Conservation (phyloP, 2,888 invertebrate species). For the Sclerodermus sp. region DNA sequence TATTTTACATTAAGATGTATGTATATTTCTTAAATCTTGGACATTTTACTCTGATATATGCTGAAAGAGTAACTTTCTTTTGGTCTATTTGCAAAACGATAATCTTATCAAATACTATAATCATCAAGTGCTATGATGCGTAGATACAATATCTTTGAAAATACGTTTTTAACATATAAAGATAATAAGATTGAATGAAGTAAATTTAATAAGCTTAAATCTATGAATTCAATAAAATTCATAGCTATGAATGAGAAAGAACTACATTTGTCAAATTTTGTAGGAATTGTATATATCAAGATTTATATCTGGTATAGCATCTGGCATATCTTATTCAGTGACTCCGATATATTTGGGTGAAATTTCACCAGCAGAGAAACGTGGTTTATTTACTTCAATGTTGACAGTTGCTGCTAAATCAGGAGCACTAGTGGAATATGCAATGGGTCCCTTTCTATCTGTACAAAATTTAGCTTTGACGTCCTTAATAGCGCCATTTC, state of each 20-base stretch:
- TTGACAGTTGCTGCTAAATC: slow-evolving; percentile 18
- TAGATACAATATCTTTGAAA: too few relatives aligned
- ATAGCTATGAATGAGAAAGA: too few relatives aligned
- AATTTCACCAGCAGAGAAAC: slow-evolving; percentile 21
- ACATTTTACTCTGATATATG: too few relatives aligned
- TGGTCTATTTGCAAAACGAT: not conserved
- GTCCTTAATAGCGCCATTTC: slow-evolving; percentile 8
- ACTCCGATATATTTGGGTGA: slow-evolving; percentile 24
- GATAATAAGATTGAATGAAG: too few relatives aligned
- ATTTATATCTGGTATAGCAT: slow-evolving; percentile 15
- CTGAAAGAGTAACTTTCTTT: too few relatives aligned
- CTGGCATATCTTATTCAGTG: slow-evolving; percentile 9
- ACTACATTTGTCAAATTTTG: too few relatives aligned
- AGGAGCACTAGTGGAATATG: slow-evolving; percentile 15
- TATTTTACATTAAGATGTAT: too few relatives aligned
- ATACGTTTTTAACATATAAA: too few relatives aligned
- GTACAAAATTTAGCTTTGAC: slow-evolving; percentile 16
- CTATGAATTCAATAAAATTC: too few relatives aligned
- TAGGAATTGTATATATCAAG: slow-evolving; percentile 25
- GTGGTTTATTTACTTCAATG: slow-evolving; percentile 18
- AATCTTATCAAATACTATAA: not conserved
- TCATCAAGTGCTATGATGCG: too few relatives aligned
- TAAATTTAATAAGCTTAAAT: too few relatives aligned
- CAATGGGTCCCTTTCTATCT: slow-evolving; percentile 24
- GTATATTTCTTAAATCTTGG: too few relatives aligned